Conservation (phyloP, 1,140 invertebrate genomes). For the Drosophila arawakana region DNA sequence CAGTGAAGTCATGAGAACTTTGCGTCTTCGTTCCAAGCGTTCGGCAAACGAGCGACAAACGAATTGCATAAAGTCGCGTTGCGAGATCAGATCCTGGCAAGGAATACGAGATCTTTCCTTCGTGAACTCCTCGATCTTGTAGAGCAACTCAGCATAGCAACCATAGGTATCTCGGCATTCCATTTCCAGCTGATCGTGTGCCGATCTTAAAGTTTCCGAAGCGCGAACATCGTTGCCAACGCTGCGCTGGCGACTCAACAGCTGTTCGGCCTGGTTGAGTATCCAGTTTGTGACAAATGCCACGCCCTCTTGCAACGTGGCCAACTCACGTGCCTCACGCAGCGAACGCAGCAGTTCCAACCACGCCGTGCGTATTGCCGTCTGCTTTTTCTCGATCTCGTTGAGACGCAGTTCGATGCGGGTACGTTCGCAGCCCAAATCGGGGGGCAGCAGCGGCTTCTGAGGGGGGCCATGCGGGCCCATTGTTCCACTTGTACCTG, state of each 20-base stretch:
- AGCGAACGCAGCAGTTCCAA: conserved; percentile 86
- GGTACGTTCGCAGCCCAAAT: conserved; percentile 87
- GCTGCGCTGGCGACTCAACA: conserved; percentile 89
- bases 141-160: conserved; percentile 90
- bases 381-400: conserved; percentile 87
- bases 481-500: neutral
- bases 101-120: conserved; percentile 83
- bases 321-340: conserved; percentile 87
- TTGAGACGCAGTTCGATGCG: conserved; percentile 86
- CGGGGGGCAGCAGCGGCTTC: conserved; percentile 85
- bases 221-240: conserved; percentile 89
- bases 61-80: conserved; percentile 92
- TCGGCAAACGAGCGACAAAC: conserved; percentile 91
- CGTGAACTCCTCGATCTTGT: conserved; percentile 87
- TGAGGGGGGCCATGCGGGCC: conserved; percentile 10
- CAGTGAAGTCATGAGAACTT: conserved; percentile 91
- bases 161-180: conserved; percentile 91
- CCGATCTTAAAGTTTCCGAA: conserved; percentile 89
- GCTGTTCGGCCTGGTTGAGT: conserved; percentile 89
- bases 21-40: conserved; percentile 90
- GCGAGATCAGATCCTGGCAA: conserved; percentile 87
- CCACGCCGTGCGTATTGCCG: conserved; percentile 87
- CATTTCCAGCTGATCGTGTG: conserved; percentile 91
- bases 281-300: conserved; percentile 91
- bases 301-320: conserved; percentile 87